phyloP scores from a whole-genome alignment of 2,113 vertebrate genomes.

The Poeciliopsis turrubarensis region DNA sequence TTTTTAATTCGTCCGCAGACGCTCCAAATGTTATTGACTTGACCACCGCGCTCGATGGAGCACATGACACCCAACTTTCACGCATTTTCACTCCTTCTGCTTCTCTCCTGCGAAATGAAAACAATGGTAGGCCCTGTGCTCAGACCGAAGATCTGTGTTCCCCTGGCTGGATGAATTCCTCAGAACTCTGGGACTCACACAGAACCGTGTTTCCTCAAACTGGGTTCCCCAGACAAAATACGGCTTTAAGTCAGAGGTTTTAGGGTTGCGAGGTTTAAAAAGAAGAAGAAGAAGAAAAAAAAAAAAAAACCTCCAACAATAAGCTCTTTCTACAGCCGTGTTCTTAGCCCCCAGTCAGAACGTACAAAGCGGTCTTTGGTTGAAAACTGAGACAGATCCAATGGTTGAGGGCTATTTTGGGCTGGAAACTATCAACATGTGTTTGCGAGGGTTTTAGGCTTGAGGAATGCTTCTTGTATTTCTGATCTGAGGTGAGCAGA shows the following conservation, averaged over 20 bases:
- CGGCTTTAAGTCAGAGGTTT: constrained; percentile 47
- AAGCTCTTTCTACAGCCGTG: constrained; percentile 60
- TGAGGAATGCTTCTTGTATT: neutral
- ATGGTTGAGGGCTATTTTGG: constrained; percentile 23
- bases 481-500: neutral
- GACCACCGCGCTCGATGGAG: constrained; percentile 14
- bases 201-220: constrained; percentile 40
- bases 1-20: neutral
- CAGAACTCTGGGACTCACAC: constrained; percentile 36
- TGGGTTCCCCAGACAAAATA: constrained; percentile 55
- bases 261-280: constrained; percentile 28
- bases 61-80: constrained; percentile 36
- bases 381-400: constrained; percentile 43
- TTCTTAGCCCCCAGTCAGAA: constrained; percentile 30
- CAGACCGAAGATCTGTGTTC: constrained; percentile 41
- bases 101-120: constrained; percentile 39
- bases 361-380: constrained; percentile 43
- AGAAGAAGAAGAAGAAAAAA: constrained; percentile 11
- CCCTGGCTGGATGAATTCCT: constrained; percentile 31
- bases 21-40: constrained; percentile 6
- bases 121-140: constrained; percentile 67
- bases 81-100: constrained; percentile 15
- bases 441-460: neutral
- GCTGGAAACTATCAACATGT: constrained; percentile 6
- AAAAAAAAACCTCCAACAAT: constrained; percentile 55